Evolutionary conservation across 2,113 vertebrate genomes (phyloP).

Genomic region (Lathamus discolor): DNA sequence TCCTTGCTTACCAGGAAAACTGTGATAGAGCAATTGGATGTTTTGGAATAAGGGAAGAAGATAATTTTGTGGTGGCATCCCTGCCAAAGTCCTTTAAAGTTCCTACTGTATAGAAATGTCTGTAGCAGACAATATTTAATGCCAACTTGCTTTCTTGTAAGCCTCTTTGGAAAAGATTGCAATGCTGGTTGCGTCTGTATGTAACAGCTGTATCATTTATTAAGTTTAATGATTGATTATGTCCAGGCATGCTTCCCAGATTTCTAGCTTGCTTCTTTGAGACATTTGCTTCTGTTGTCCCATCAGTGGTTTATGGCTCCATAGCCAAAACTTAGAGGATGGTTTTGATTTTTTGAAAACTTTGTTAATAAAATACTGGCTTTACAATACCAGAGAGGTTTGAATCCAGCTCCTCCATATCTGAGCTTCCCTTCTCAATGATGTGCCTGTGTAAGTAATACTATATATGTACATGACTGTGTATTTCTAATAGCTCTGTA

Average conservation of each 20-base stretch:
- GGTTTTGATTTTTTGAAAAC: slow-evolving; percentile 38
- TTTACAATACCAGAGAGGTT: neutral
- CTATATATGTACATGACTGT: neutral
- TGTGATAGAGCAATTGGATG: neutral
- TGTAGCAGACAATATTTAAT: neutral
- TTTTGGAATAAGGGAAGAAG: neutral
- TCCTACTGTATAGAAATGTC: neutral
- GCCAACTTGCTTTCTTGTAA: neutral
- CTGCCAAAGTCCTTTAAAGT: neutral
- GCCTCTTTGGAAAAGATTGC: neutral
- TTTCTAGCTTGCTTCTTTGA: slow-evolving; percentile 20
- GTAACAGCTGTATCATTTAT: slow-evolving; percentile 42
- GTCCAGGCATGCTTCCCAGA: slow-evolving; percentile 31
- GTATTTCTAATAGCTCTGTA: neutral
- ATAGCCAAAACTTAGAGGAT: neutral
- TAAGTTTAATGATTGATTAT: slow-evolving; percentile 44
- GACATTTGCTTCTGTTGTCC: slow-evolving; percentile 21
- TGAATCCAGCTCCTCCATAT: neutral
- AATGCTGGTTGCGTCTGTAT: neutral
- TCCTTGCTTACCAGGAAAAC: neutral
- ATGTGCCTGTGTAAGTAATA: neutral
- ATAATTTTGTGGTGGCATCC: neutral
- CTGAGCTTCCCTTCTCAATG: neutral
- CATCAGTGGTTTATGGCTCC: neutral
- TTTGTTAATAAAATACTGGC: neutral